These are phyloP conservation scores for Stenopsyche tienmushanensis DNA, from an alignment of 1,140 invertebrate species.

Conservation along the genomic window DNA sequence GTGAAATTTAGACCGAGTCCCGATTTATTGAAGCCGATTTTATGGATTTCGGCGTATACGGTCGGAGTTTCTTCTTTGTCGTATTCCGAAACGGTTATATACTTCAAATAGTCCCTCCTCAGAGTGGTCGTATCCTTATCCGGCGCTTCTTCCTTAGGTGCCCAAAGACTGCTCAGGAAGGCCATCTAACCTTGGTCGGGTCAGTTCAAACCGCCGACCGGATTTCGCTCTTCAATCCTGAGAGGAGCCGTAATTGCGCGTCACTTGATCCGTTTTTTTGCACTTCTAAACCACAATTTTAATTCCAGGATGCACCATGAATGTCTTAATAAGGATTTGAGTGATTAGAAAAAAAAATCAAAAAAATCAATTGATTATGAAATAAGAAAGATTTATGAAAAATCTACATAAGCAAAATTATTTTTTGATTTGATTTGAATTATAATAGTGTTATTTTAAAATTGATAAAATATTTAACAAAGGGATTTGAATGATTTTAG, in stretches of 20 bases:
- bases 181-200: conserved; percentile 32
- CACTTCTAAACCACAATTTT: too few relatives aligned
- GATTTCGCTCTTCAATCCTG: not conserved
- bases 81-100: conserved; percentile 64
- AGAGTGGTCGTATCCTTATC: conserved; percentile 54
- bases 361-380: too few relatives aligned
- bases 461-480: too few relatives aligned
- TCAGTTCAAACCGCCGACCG: not conserved
- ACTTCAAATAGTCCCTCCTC: conserved; percentile 61
- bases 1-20: conserved; percentile 56
- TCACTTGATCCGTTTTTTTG: not conserved
- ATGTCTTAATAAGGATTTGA: too few relatives aligned
- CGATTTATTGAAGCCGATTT: conserved; percentile 51
- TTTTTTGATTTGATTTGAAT: too few relatives aligned
- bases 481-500: too few relatives aligned
- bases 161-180: conserved; percentile 24
- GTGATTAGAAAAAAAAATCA: too few relatives aligned
- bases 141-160: conserved; percentile 39
- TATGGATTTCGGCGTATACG: conserved; percentile 57
- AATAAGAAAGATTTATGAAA: too few relatives aligned
- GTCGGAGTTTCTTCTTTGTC: conserved; percentile 63
- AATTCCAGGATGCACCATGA: too few relatives aligned
- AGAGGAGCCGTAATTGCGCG: not conserved
- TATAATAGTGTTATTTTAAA: too few relatives aligned
- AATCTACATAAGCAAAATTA: too few relatives aligned